These are phyloP conservation scores for Halictus rubicundus DNA, from an alignment of 1,140 invertebrate genomes.

Conservation along the genomic window DNA sequence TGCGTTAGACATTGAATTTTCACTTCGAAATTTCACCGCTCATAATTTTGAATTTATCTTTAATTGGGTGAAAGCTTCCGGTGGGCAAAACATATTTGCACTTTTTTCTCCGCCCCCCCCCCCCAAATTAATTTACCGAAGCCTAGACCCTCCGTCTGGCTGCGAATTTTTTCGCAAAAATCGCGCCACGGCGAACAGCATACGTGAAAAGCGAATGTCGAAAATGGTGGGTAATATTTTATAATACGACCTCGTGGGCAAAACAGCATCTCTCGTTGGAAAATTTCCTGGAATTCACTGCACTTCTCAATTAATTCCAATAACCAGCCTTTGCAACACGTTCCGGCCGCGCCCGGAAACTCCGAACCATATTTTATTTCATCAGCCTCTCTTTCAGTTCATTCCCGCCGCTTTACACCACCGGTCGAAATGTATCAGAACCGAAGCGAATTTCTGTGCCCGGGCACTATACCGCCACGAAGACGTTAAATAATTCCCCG, in stretches of 20 bases:
- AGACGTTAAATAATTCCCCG: background rate
- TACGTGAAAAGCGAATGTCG: background rate
- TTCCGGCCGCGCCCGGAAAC: background rate
- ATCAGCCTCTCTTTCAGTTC: background rate
- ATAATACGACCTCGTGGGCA: background rate
- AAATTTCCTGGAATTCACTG: background rate
- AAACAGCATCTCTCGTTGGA: background rate
- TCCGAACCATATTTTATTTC: conserved; percentile 21
- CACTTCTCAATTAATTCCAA: conserved; percentile 28
- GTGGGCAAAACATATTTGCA: background rate
- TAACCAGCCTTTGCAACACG: background rate
- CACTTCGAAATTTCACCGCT: too few relatives aligned
- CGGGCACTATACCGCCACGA: background rate
- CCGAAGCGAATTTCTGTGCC: background rate
- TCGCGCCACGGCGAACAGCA: background rate
- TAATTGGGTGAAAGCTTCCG: too few relatives aligned
- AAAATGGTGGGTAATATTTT: background rate
- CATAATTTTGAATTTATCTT: too few relatives aligned
- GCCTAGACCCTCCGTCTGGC: too few relatives aligned
- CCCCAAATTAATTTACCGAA: background rate
- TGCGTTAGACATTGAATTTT: too few relatives aligned
- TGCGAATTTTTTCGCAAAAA: background rate
- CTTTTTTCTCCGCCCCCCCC: too few relatives aligned
- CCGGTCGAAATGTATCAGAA: background rate
- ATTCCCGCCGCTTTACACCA: background rate